These are phyloP conservation scores for Trinectes maculatus DNA, from an alignment of 2,113 vertebrate species.

Conservation along the genomic window DNA sequence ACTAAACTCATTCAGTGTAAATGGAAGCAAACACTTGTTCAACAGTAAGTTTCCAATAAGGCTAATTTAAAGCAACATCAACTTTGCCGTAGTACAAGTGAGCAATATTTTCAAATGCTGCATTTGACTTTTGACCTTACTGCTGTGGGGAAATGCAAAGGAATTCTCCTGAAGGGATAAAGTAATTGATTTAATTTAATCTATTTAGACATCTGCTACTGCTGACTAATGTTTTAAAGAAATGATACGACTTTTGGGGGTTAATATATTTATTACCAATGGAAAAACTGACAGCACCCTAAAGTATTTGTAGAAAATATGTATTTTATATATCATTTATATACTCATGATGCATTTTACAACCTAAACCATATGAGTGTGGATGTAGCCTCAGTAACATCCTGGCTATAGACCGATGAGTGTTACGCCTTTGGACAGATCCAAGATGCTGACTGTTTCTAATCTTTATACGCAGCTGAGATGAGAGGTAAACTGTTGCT, in stretches of 20 bases:
- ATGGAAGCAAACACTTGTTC: not conserved
- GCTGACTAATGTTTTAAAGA: not conserved
- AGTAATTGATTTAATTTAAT: not conserved
- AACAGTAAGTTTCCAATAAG: not conserved
- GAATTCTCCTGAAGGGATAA: not conserved
- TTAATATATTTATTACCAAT: not conserved
- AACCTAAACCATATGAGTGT: not conserved
- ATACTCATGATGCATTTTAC: too few species aligned
- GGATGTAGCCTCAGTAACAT: not conserved
- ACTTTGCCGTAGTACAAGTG: too few species aligned
- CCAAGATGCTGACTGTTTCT: not conserved
- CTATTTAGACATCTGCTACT: not conserved
- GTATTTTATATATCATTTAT: too few species aligned
- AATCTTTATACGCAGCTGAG: not conserved
- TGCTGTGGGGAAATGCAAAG: not conserved
- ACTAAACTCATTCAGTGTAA: not conserved
- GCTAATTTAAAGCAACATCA: too few species aligned
- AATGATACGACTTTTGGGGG: not conserved
- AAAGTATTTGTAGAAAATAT: too few species aligned
- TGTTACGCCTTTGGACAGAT: not conserved
- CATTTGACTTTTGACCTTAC: not conserved
- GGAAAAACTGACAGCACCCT: not conserved
- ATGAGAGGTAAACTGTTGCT: not conserved
- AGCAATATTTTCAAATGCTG: too few species aligned
- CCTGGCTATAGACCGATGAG: not conserved